Evolutionary conservation across 2,888 invertebrate genomes (phyloP), one percentile per base, ranked within the genome.

Genomic region (Odontothrips loti): DNA sequence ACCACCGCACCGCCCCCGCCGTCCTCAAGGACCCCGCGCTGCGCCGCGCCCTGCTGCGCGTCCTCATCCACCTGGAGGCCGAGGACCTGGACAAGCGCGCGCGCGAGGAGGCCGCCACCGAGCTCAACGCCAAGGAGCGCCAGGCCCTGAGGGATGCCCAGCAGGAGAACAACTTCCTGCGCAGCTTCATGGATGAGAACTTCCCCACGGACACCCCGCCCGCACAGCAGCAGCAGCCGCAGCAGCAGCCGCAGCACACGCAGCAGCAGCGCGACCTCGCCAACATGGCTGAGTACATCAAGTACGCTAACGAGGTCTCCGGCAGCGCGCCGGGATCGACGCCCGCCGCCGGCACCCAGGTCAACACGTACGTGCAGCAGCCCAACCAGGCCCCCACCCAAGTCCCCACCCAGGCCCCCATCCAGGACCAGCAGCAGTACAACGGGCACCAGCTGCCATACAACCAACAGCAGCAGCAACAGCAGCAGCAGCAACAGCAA

Each of bases 61-160:
- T 75, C 68, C 68, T 75, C 68, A 75, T 75, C 68, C 68, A 75
- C 68, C 68, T 75, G 68, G 68, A 75, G 68, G 68, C 68, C 68
- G 68, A 75, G 68, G 68, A 75, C 68, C 68, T 75, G 27, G 68
- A 75, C 68, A 75, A 75, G 68, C 68, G 68, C 27, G 68, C 68
- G 11, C 68, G 12, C 11, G 68, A 75, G 68, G 68, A 75, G 68
- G 68, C 68, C 23, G 68, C 68, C 11, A 12, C 8, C 23, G 68
- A 68, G 68, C 68, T 75, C 68, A 75, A 75, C 68, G 68, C 68
- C 68, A 75, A 75, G 68, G 68, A 75, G 68, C 23, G 27, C 23
- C 68, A 75, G 68, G 68, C 68, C 3, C 68, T 75, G 68, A n/a
- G 68, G 11, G 68, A 75, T 10, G 23, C 23, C 23, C 68, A 27